phyloP scores from a whole-genome alignment of 2,797 vertebrate genomes.

The Pipistrellus pipistrellus region DNA sequence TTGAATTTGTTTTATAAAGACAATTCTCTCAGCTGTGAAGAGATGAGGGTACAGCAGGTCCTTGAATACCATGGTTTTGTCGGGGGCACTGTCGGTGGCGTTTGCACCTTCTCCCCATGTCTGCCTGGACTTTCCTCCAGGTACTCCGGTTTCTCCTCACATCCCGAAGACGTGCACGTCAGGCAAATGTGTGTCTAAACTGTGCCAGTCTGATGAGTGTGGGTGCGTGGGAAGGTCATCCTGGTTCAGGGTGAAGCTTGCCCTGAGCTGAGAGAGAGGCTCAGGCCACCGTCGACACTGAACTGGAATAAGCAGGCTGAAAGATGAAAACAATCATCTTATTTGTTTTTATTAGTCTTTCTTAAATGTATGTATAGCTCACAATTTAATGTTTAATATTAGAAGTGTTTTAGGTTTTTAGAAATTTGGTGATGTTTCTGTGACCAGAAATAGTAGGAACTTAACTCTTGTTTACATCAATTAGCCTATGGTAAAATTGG shows the following conservation, averaged over 20 bases:
- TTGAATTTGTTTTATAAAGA: background rate
- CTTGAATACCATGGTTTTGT: background rate
- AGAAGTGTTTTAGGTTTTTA: background rate
- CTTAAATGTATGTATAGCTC: background rate
- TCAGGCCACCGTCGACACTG: background rate
- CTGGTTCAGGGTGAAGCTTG: background rate
- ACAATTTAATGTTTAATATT: background rate
- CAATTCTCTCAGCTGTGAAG: slow-evolving; percentile 1
- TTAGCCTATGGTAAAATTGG: background rate
- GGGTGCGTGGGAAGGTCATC: background rate
- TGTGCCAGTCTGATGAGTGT: background rate
- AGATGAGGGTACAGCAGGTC: background rate
- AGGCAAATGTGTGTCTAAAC: background rate
- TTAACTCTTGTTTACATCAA: background rate
- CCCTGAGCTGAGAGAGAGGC: background rate
- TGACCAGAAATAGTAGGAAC: background rate
- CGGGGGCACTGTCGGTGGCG: background rate
- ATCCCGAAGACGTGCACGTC: background rate
- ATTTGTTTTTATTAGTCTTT: background rate
- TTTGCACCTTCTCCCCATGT: background rate
- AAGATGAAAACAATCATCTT: background rate
- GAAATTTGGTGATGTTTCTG: background rate
- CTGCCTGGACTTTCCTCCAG: background rate
- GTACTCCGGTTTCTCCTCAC: background rate
- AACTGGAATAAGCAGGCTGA: background rate